Evolutionary conservation across 23 tunicate genomes (phyloP).

Genomic region (Ascidia mentula): DNA sequence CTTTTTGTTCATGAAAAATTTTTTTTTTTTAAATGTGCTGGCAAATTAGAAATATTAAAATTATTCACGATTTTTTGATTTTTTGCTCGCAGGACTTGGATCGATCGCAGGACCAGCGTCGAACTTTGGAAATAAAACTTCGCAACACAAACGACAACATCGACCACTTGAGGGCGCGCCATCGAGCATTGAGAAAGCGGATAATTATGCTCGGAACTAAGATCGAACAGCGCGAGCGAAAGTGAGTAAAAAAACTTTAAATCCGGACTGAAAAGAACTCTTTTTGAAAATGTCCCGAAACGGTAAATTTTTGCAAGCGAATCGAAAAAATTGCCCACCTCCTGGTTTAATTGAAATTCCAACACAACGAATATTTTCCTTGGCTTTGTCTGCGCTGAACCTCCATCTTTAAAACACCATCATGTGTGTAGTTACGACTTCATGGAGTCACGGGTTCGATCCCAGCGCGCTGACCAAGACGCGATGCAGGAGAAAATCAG

Average conservation of each 20-base stretch:
- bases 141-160: conserved; percentile 44
- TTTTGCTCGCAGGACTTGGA: conserved; percentile 41
- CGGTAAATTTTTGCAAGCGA: too few species aligned
- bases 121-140: conserved; percentile 55
- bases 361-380: too few species aligned
- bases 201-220: conserved; percentile 33
- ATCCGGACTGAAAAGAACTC: neutral
- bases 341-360: too few species aligned
- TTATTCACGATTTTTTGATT: neutral
- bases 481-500: conserved; percentile 67
- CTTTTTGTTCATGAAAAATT: too few species aligned
- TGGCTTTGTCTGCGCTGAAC: too few species aligned
- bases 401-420: too few species aligned
- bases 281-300: too few species aligned
- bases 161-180: conserved; percentile 52
- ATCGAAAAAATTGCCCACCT: too few species aligned
- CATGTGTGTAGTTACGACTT: conserved; percentile 32
- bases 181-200: conserved; percentile 55
- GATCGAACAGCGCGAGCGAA: conserved; percentile 76
- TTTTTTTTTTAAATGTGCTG: too few species aligned
- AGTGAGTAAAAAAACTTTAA: conserved; percentile 22
- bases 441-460: conserved; percentile 69
- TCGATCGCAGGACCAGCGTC: conserved; percentile 35
- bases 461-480: conserved; percentile 67
- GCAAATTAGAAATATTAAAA: too few species aligned